Percentiles rank a stretch among this genome's conserved stretches.
phyloP scores from a whole-genome alignment of 2,797 vertebrate genomes.

The Prionace glauca region DNA sequence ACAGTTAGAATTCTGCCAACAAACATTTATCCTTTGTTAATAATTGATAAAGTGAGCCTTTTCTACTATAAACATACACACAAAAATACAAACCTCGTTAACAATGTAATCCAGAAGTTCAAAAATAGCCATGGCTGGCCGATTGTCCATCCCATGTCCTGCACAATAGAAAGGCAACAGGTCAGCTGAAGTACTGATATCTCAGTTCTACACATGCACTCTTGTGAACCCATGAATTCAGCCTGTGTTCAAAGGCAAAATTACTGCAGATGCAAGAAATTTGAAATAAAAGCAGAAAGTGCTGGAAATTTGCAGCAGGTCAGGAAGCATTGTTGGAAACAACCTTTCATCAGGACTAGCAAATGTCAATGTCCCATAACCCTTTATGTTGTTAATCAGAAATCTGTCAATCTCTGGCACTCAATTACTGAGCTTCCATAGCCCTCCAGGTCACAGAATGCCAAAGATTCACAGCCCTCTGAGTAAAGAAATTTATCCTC shows the following conservation, averaged over 20 bases:
- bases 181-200: background rate
- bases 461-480: too few species aligned
- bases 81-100: constrained; percentile 74
- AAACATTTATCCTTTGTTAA: background rate
- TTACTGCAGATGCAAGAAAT: background rate
- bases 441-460: too few species aligned
- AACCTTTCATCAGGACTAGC: too few species aligned
- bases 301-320: background rate
- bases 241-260: background rate
- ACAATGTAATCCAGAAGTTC: constrained; percentile 97
- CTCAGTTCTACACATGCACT: background rate
- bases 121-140: constrained; percentile 96
- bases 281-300: background rate
- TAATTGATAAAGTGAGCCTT: background rate
- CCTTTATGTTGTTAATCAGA: too few species aligned
- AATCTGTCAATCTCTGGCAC: too few species aligned
- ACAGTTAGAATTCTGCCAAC: too few species aligned
- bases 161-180: background rate
- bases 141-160: constrained; percentile 85
- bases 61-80: background rate
- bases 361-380: too few species aligned
- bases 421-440: too few species aligned
- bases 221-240: background rate
- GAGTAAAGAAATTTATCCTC: too few species aligned
- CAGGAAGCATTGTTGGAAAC: background rate